A percentile compares a stretch with the other conserved stretches of the same genome.
Conservation (phyloP, 2,113 vertebrate species). For the Ptyas mucosa region DNA sequence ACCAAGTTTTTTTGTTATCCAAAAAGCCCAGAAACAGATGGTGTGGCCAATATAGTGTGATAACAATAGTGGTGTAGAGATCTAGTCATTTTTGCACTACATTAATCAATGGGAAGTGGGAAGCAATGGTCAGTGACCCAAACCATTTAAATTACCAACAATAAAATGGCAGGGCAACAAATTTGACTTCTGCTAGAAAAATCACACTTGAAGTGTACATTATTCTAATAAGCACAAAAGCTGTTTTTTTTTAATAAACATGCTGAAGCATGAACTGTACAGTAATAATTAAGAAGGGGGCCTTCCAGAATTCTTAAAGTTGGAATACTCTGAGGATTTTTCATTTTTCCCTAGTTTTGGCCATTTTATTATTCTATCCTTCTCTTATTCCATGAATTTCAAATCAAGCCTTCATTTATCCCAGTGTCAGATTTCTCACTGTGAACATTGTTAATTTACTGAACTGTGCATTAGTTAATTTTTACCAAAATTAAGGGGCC, state of each 20-base stretch:
- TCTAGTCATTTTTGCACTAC: not conserved
- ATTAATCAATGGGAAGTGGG: not conserved
- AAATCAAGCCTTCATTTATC: conserved; percentile 46
- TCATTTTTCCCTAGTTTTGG: conserved; percentile 62
- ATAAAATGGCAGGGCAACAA: not conserved
- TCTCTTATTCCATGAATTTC: conserved; percentile 32
- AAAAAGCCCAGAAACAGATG: not conserved
- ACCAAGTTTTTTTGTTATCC: not conserved
- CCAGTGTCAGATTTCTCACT: conserved; percentile 30
- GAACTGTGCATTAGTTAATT: conserved; percentile 35
- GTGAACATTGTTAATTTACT: conserved; percentile 52
- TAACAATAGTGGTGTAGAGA: no score
- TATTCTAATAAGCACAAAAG: not conserved
- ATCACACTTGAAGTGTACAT: not conserved
- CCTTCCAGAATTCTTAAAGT: conserved; percentile 66
- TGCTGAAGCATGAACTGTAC: not conserved
- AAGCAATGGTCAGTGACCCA: not conserved
- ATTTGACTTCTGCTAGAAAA: not conserved
- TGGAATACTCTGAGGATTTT: conserved; percentile 67
- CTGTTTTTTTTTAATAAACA: not conserved
- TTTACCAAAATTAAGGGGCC: no score
- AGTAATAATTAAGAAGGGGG: not conserved
- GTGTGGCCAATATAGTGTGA: not conserved
- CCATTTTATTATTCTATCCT: conserved; percentile 66
- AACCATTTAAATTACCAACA: not conserved